Evolutionary conservation across 2,113 vertebrate species (phyloP).

Genomic region (Anoplopoma fimbria): DNA sequence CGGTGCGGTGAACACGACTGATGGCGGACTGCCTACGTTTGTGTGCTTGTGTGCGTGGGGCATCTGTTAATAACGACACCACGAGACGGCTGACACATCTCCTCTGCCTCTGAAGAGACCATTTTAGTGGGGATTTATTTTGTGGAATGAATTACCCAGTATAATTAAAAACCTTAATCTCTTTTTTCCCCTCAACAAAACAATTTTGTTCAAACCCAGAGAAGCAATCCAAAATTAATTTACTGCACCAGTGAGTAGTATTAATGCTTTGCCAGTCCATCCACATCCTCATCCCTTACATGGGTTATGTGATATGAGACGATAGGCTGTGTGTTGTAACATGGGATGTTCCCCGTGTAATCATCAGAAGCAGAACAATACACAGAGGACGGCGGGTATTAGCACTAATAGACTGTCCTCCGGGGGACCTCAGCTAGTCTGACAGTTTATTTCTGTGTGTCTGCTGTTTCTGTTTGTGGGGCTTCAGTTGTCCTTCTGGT

Average conservation of each 20-base stretch:
- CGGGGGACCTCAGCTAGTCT: slow-evolving; percentile 58
- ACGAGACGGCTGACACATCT: slow-evolving; percentile 66
- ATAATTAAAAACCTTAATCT: slow-evolving; percentile 86
- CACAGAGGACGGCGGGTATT: slow-evolving; percentile 55
- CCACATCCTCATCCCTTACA: slow-evolving; percentile 63
- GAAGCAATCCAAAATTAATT: slow-evolving; percentile 87
- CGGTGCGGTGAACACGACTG: slow-evolving; percentile 49
- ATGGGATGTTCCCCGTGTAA: slow-evolving; percentile 75
- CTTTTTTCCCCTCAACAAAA: slow-evolving; percentile 84
- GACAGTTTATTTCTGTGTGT: background rate
- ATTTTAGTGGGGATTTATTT: slow-evolving; percentile 83
- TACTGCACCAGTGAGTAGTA: slow-evolving; percentile 85
- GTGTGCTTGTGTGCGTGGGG: slow-evolving; percentile 27
- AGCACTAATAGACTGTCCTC: slow-evolving; percentile 67
- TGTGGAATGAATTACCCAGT: slow-evolving; percentile 83
- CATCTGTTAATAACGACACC: slow-evolving; percentile 69
- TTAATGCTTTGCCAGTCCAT: slow-evolving; percentile 78
- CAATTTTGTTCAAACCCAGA: slow-evolving; percentile 84
- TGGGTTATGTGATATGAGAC: slow-evolving; percentile 63
- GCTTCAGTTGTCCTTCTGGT: background rate
- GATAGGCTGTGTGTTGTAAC: slow-evolving; percentile 74
- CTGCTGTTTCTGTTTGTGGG: slow-evolving; percentile 2
- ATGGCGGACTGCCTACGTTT: slow-evolving; percentile 23
- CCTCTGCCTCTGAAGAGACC: slow-evolving; percentile 73
- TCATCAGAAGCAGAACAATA: slow-evolving; percentile 68